phyloP scores from a whole-genome alignment of 2,113 vertebrate species.

The Melanerpes aurifrons region DNA sequence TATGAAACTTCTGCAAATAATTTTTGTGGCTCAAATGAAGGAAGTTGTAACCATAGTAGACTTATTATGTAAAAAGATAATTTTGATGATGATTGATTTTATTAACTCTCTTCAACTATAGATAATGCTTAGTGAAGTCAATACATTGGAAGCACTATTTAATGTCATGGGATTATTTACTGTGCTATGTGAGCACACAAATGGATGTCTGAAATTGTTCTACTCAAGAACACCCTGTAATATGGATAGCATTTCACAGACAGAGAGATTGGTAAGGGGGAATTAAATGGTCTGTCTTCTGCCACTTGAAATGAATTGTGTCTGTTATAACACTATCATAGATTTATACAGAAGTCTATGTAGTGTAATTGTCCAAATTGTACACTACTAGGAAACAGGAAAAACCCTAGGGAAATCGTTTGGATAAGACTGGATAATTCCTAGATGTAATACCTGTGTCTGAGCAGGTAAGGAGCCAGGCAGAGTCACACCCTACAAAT shows the following conservation, averaged over 20 bases:
- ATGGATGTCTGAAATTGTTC: background rate
- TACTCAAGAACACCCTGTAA: background rate
- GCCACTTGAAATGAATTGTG: background rate
- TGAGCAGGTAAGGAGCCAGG: background rate
- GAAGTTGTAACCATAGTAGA: background rate
- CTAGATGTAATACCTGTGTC: background rate
- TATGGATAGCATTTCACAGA: background rate
- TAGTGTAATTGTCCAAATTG: background rate
- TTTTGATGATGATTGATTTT: background rate
- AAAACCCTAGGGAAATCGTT: background rate
- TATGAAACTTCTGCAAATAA: background rate
- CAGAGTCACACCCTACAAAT: background rate
- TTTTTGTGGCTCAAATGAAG: constrained; percentile 15
- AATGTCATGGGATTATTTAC: background rate
- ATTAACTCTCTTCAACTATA: background rate
- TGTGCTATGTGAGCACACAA: background rate
- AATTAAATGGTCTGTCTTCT: background rate
- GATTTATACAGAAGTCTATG: background rate
- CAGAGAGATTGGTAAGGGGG: background rate
- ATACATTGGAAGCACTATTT: background rate
- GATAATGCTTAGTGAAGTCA: background rate
- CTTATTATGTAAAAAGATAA: background rate
- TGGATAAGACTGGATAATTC: background rate
- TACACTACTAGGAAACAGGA: background rate
- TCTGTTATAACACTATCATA: background rate